Conservation (phyloP, 2,888 invertebrate genomes). For the Nomada ferruginata region DNA sequence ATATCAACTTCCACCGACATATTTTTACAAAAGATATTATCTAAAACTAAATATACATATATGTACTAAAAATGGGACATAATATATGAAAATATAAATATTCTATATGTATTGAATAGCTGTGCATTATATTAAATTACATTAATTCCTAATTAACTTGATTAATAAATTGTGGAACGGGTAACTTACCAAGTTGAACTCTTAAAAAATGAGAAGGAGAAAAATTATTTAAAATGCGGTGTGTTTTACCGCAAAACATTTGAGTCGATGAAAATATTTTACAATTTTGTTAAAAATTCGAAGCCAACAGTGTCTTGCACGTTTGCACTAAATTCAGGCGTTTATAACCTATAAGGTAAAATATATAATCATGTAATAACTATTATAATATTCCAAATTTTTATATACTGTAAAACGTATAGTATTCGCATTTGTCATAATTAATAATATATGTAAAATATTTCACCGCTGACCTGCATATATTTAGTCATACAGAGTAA, state of each 20-base stretch:
- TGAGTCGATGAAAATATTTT: neutral
- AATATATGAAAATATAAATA: neutral
- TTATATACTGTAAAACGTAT: neutral
- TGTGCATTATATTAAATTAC: neutral
- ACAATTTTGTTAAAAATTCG: no score
- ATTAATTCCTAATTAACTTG: neutral
- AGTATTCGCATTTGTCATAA: no score
- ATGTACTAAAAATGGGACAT: neutral
- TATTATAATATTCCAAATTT: neutral
- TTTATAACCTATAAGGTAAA: conserved; percentile 33
- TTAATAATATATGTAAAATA: no score
- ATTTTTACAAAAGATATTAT: conserved; percentile 40
- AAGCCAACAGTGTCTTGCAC: neutral
- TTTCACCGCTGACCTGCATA: no score
- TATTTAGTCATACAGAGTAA: no score
- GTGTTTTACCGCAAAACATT: conserved; percentile 9
- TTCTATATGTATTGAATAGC: neutral
- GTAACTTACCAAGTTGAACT: conserved; percentile 16
- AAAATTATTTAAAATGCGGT: neutral
- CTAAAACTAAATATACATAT: conserved; percentile 48
- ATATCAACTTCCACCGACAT: conserved; percentile 65
- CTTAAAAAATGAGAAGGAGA: neutral
- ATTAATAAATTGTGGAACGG: neutral
- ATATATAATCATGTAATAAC: neutral
- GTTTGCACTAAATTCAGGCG: neutral